Conservation (phyloP, 2,113 vertebrate genomes). For the Megaceryle torquata region DNA sequence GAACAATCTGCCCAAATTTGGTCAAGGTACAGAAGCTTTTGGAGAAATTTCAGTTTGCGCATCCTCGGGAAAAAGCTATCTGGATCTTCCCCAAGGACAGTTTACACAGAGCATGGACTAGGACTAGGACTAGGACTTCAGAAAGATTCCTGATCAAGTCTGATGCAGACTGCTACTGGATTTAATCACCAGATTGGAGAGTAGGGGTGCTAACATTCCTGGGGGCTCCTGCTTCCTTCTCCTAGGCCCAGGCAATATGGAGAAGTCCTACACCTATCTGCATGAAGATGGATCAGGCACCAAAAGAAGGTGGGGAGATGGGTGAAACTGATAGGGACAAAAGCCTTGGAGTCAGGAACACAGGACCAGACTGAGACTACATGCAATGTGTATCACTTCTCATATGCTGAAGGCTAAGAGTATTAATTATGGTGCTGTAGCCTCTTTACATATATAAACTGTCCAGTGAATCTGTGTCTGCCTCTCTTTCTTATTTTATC, state of each 20-base stretch:
- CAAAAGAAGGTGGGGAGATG: background rate
- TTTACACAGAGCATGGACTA: background rate
- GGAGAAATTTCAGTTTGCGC: constrained; percentile 17
- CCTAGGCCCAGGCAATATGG: background rate
- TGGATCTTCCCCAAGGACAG: background rate
- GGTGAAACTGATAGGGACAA: background rate
- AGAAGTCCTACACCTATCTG: background rate
- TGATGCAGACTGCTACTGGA: background rate
- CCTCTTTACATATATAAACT: background rate
- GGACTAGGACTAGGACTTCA: background rate
- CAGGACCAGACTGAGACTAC: background rate
- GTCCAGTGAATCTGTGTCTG: background rate
- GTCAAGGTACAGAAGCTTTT: background rate
- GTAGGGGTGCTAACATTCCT: background rate
- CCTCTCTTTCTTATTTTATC: background rate
- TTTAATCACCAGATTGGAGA: background rate
- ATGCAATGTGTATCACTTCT: background rate
- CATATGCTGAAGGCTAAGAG: background rate
- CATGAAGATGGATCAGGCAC: background rate
- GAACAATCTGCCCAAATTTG: constrained; percentile 17
- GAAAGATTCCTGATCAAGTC: background rate
- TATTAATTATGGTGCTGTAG: background rate
- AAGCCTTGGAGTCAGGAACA: background rate
- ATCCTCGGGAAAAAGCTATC: background rate
- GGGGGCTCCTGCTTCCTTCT: background rate